Base-by-base conservation (phyloP, 2,888 invertebrate species). In the Polyploca ridens region DNA sequence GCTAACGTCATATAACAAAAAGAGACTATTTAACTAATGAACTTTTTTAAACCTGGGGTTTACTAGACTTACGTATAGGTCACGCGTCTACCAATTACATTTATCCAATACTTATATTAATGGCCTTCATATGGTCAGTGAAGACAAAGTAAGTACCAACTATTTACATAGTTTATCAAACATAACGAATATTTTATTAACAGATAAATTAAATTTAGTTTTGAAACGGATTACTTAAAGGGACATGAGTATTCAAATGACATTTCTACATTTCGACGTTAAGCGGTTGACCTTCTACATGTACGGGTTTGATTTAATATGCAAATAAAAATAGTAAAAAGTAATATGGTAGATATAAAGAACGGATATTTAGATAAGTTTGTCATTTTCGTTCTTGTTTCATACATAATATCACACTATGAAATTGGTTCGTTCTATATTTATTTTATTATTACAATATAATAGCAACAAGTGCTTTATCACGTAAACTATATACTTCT, bases 251-350 rank as follows among this genome's bases (percentile, higher is more conserved):
- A 66, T 49, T 64, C 63, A 44, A n/a, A 57, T 58, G 38, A 16
- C 64, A 70, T 71, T 67, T 65, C 67, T 76, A 76, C 64, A 67
- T 74, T 69, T 69, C 66, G 64, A 68, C 63, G 71, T 61, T 61
- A 74, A 84, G 82, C 63, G 70, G 87, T 84, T 87, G 73, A 82
- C 87, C 88, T 87, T 88, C 86, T 54, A 79, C 78, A 72, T 64
- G 64, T 19, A 64, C 76, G 64, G 71, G 66, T 72, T 67, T 49
- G 62, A 63, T 70, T 70, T 71, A 66, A 60, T 70, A 68, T 65
- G 38, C 41, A 49, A 58, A 62, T 60, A 69, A 62, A 46, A 63
- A 66, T 63, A 63, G 27, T 16, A 5, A 14, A 63, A 27, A 60
- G 41, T 5, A 65, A 69, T 69, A 71, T 64, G 69, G 71, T 69